phyloP scores from a whole-genome alignment of 2,888 invertebrate species.

The Rosalia funebris region DNA sequence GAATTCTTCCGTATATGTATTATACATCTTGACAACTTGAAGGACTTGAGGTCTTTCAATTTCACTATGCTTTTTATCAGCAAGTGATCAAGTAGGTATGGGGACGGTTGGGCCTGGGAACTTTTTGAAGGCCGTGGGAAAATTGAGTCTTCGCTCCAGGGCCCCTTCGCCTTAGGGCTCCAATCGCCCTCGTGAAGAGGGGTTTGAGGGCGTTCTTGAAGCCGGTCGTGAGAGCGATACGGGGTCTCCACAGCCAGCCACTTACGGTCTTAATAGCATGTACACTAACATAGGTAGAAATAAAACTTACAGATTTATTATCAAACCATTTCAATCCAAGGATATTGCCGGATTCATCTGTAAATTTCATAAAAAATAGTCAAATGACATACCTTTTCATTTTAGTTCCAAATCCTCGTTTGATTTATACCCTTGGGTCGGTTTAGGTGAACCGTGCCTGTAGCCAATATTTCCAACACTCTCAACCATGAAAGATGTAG shows the following conservation, averaged over 20 bases:
- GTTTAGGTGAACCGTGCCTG: not conserved
- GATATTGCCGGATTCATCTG: constrained; percentile 5
- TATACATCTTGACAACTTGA: not conserved
- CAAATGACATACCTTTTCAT: constrained; percentile 1
- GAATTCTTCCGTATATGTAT: not conserved
- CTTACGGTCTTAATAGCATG: not conserved
- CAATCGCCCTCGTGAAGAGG: too few species aligned
- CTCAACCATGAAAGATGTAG: not conserved
- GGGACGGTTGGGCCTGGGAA: too few species aligned
- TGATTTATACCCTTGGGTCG: not conserved
- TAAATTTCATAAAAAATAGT: too few species aligned
- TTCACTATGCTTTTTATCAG: constrained; percentile 6
- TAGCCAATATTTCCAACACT: not conserved
- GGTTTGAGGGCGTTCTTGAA: too few species aligned
- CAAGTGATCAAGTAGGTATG: too few species aligned
- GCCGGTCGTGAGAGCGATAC: too few species aligned
- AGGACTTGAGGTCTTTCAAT: not conserved
- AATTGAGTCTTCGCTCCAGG: too few species aligned
- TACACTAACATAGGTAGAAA: constrained; percentile 6
- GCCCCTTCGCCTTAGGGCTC: too few species aligned
- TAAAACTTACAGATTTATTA: constrained; percentile 1
- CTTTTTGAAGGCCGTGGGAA: too few species aligned
- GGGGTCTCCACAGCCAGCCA: too few species aligned
- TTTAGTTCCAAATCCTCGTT: constrained; percentile 1
- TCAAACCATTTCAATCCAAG: constrained; percentile 4